Evolutionary conservation across 1,140 invertebrate species (phyloP), one percentile per base, ranked within the genome.

Genomic region (Coenobita brevimanus): DNA sequence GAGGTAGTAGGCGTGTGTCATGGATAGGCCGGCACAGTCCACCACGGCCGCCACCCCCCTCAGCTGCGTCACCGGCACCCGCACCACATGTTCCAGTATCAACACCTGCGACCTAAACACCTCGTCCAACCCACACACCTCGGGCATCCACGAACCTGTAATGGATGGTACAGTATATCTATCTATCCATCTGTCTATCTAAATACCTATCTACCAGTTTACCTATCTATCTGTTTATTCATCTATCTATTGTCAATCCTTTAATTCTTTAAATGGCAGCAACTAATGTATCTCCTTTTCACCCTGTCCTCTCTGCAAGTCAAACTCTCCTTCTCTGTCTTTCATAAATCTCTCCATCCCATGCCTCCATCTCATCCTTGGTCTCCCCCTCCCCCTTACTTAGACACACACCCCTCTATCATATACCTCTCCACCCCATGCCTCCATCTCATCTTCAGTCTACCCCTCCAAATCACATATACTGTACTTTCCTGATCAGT

Each of bases 31-130:
- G 10, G 81, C 64, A 43, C 89, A 90, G 69, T 90, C 89, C 1
- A 90, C 89, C 78, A 90, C 76, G 27, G 87, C 89, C 21, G 87
- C 82, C 24, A 90, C 71, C 21, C 89, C 89, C 57, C 81, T 76
- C 24, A 90, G 87, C 62, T 90, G 89, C 17, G 89, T 90, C 8
- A 90, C 67, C 13, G 89, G 89, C 17, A 85, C 24, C 13, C 89
- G 46, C 41, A 90, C 89, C 33, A 89, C 76, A 41, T 90, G 89
- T 67, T 90, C 89, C 69, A 90, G 69, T 60, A 90, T 62, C 41
- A 90, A 33, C 38, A 89, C 87, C 69, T 90, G 89, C 0, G 87
- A 83, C n/a, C 88, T 64, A 57, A 90, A 90, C 2, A 90, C 64
- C 15, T 90, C 89, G 75, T 89, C 89, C 30, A 90, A 43, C 46